phyloP scores from a whole-genome alignment of 2,797 vertebrate species.

The Lagodon rhomboides region DNA sequence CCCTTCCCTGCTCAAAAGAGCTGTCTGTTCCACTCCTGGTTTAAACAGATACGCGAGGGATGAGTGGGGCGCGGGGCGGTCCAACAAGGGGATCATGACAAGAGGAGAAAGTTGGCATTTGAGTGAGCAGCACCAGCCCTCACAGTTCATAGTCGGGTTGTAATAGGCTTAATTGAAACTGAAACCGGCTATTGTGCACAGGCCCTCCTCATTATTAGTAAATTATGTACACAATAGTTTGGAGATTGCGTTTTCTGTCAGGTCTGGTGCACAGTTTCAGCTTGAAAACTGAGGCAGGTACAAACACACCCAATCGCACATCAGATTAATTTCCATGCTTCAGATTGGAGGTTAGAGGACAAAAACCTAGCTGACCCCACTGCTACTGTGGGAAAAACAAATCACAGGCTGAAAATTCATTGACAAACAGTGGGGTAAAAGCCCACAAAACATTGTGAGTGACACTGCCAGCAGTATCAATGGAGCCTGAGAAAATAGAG shows the following conservation, averaged over 20 bases:
- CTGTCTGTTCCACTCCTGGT: conserved; percentile 79
- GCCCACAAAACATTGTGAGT: conserved; percentile 40
- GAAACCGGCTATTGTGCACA: conserved; percentile 67
- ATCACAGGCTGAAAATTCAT: conserved; percentile 36
- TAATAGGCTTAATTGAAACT: conserved; percentile 71
- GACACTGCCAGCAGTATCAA: conserved; percentile 81
- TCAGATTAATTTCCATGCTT: conserved; percentile 69
- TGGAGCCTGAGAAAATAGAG: conserved; percentile 58
- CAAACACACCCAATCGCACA: conserved; percentile 55
- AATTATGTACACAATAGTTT: conserved; percentile 51
- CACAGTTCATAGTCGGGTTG: conserved; percentile 60
- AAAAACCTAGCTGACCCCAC: conserved; percentile 37
- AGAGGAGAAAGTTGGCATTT: conserved; percentile 72
- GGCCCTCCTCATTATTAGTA: conserved; percentile 46
- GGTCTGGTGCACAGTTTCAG: conserved; percentile 42
- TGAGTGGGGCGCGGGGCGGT: conserved; percentile 62
- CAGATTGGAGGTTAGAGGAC: conserved; percentile 48
- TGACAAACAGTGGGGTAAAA: conserved; percentile 49
- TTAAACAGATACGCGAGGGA: conserved; percentile 67
- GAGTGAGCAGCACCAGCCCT: conserved; percentile 56
- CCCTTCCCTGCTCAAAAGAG: conserved; percentile 72
- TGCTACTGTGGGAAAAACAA: conserved; percentile 12
- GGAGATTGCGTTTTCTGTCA: conserved; percentile 47
- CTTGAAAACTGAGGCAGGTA: conserved; percentile 58
- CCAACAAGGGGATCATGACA: conserved; percentile 75